These are phyloP conservation scores for Etheostoma perlongum DNA, from an alignment of 2,797 vertebrate species.

Conservation along the genomic window DNA sequence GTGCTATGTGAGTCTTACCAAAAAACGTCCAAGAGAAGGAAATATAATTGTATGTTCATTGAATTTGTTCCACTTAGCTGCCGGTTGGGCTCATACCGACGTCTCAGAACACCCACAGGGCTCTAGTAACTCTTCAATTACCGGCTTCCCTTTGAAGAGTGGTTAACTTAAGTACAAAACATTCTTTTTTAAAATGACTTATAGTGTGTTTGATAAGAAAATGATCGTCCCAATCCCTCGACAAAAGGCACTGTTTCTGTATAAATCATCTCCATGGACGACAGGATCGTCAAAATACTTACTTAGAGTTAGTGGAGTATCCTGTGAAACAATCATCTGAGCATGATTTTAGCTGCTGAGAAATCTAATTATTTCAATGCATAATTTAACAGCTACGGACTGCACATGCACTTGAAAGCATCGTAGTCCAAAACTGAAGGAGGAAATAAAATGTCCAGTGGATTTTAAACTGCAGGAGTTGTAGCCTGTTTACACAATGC, in stretches of 20 bases:
- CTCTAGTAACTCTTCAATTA: slow-evolving; percentile 71
- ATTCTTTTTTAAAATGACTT: slow-evolving; percentile 90
- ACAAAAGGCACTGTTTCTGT: slow-evolving; percentile 64
- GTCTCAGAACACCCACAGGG: slow-evolving; percentile 67
- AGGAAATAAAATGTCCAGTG: background rate
- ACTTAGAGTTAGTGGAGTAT: slow-evolving; percentile 70
- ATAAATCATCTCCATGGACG: slow-evolving; percentile 82
- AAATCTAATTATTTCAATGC: slow-evolving; percentile 13
- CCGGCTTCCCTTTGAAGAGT: slow-evolving; percentile 86
- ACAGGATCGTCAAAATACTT: slow-evolving; percentile 67
- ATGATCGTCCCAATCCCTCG: slow-evolving; percentile 88
- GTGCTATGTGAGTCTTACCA: slow-evolving; percentile 4
- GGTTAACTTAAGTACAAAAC: slow-evolving; percentile 90
- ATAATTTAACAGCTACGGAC: slow-evolving; percentile 15
- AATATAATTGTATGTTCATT: slow-evolving; percentile 1
- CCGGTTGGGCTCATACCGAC: slow-evolving; percentile 41
- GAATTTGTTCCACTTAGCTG: slow-evolving; percentile 55
- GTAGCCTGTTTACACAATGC: slow-evolving; percentile 47
- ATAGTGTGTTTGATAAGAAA: slow-evolving; percentile 92
- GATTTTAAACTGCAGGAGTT: slow-evolving; percentile 28
- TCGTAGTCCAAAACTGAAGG: background rate
- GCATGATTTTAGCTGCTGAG: slow-evolving; percentile 4
- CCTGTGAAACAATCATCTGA: slow-evolving; percentile 18
- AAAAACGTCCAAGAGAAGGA: slow-evolving; percentile 25
- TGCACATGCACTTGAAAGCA: background rate